Evolutionary conservation across 2,888 invertebrate genomes (phyloP), one percentile per base, ranked within the genome.

Genomic region (Digitonthophagus gazella): DNA sequence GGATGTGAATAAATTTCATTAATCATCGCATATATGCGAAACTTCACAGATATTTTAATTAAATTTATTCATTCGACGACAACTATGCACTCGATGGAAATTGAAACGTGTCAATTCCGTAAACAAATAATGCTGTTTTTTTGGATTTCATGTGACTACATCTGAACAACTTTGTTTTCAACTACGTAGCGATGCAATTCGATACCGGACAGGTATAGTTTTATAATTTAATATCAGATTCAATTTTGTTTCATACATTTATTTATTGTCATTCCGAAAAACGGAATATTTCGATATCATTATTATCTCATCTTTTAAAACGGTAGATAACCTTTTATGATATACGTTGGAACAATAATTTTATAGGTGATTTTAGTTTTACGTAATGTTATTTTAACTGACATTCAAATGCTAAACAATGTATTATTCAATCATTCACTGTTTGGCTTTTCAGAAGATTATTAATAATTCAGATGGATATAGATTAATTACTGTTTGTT

Each of bases 51-150:
- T 1, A 44, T 44, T 44, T 44, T 44, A 44, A 44, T 44, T 44
- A 44, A 44, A 44, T 44, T 44, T 44, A 44, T 44, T 44, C 28
- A 44, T 44, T 44, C 28, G 11, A n/a, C n/a, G n/a, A 44, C 28
- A 44, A 44, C 19, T 19, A 61, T 6, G n/a, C 19, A n/a, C 18
- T 19, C 61, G 61, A 61, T 61, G 61, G 20, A 61, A 61, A 61
- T 61, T 61, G 61, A 61, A 61, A 16, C 61, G n/a, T 61, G 61
- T 61, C 20, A 61, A 61, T 16, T 61, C 20, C 20, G 61, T 19
- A 20, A 61, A 61, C 61, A 61, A 61, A 61, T 61, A 61, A 61
- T n/a, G 57, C n/a, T 61, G n/a, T 61, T 61, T 61, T 58, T 20
- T 18, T 61, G 15, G n/a, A 20, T 61, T 18, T 20, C 61, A 19